Evolutionary conservation across 2,113 vertebrate species (phyloP), one percentile per base, ranked within the genome.

Genomic region (Cyprinus carpio): DNA sequence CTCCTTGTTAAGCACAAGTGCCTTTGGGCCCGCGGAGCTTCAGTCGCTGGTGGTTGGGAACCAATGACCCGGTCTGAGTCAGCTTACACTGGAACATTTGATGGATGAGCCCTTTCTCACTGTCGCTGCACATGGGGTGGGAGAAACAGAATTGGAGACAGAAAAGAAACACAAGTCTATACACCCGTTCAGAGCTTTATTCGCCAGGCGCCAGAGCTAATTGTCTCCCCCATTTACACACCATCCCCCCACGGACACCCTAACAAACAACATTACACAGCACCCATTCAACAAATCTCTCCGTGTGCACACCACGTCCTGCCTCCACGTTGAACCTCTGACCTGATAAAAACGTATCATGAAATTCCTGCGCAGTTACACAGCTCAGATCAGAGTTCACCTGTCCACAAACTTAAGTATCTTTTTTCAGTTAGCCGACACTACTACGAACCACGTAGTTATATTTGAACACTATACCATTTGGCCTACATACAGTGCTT

Each of bases 71-170:
- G 3, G 96, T 98, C 84, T 96, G 96, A 81, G 97, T 97, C 93
- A 97, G 90, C 90, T 98, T 99, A 86, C 96, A 95, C 93, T 96
- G 96, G 93, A 99, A 99, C 92, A 99, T 92, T 49, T 97, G 97
- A 91, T 94, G 96, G 92, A 99, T 92, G 89, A 98, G 93, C 75
- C 98, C 93, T 25, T 96, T 98, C 93, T 98, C 97, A 90, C 97
- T 99, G n/a, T n/a, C 86, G 97, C 98, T 99, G 91, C 81, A 84
- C 83, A 7, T 9, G 37, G 37, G 85, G 79, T n/a, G 29, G n/a
- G 62, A 58, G 71, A 13, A 72, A 67, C n/a, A n/a, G n/a, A 81
- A 54, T 86, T 67, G 27, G 77, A 83, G 65, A 86, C 60, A 74
- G 82, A 85, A 85, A 89, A 84, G 67, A 87, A 89, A 85, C 74